Conservation (phyloP, 2,888 invertebrate species). For the Alcis repandata region DNA sequence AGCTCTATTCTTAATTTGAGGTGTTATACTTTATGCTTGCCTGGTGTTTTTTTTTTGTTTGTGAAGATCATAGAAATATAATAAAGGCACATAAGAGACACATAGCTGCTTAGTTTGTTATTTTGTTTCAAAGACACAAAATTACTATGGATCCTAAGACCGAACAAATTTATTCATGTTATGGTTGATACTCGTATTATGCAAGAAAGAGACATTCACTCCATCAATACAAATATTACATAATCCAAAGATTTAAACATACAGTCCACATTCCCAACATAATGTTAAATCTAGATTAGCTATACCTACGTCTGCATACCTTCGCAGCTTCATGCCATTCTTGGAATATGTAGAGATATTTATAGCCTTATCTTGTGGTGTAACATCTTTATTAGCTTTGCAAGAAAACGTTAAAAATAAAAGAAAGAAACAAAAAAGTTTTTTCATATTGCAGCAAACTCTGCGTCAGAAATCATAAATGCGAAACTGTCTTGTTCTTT, state of each 20-base stretch:
- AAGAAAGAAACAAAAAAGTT: background rate
- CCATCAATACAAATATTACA: background rate
- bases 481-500: too few relatives aligned
- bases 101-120: too few relatives aligned
- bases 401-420: background rate
- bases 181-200: too few relatives aligned
- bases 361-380: background rate
- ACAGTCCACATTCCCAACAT: background rate
- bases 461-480: too few relatives aligned
- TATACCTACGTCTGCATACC: constrained; percentile 1
- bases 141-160: too few relatives aligned
- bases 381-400: constrained; percentile 11
- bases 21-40: constrained; percentile 24
- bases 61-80: too few relatives aligned
- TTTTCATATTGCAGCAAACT: too few relatives aligned
- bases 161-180: too few relatives aligned
- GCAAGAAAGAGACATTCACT: too few relatives aligned
- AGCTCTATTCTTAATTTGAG: too few relatives aligned
- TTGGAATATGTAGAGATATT: constrained; percentile 10
- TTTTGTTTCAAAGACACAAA: too few relatives aligned
- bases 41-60: constrained; percentile 15
- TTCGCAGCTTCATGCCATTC: background rate
- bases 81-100: too few relatives aligned
- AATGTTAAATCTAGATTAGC: constrained; percentile 18
- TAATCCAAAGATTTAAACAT: background rate